A percentile compares a stretch with the other conserved stretches of the same genome.
These are phyloP conservation scores for Ailuropoda melanoleuca DNA, from an alignment of 2,113 vertebrate species.

Conservation along the genomic window DNA sequence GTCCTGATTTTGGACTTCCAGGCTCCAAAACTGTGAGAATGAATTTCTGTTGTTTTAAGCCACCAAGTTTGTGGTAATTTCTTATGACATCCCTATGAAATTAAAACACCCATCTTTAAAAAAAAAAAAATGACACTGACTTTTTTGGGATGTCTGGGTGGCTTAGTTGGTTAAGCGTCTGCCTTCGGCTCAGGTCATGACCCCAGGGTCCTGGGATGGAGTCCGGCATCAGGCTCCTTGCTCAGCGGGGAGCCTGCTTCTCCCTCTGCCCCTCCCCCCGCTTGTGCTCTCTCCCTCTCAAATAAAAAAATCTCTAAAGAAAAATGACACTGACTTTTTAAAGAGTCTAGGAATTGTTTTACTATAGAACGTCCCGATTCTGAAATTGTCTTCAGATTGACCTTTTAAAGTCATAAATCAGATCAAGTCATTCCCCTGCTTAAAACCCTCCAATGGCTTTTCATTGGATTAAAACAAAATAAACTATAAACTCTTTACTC, in stretches of 20 bases:
- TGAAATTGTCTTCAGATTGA: background rate
- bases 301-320: background rate
- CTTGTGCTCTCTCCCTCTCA: background rate
- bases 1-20: background rate
- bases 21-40: background rate
- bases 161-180: background rate
- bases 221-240: background rate
- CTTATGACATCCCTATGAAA: background rate
- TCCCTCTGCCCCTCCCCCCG: background rate
- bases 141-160: background rate
- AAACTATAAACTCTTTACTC: background rate
- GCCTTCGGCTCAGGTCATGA: background rate
- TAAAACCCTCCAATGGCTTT: background rate
- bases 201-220: background rate
- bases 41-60: background rate
- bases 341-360: background rate
- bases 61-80: background rate
- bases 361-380: background rate
- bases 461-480: background rate
- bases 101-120: background rate
- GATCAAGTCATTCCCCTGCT: background rate
- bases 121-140: background rate
- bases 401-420: conserved; percentile 30
- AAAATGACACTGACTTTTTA: background rate
- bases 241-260: background rate